Percentiles rank a stretch among this genome's conserved stretches.
phyloP scores from a whole-genome alignment of 2,797 vertebrate species.

The Rousettus madagascariensis region DNA sequence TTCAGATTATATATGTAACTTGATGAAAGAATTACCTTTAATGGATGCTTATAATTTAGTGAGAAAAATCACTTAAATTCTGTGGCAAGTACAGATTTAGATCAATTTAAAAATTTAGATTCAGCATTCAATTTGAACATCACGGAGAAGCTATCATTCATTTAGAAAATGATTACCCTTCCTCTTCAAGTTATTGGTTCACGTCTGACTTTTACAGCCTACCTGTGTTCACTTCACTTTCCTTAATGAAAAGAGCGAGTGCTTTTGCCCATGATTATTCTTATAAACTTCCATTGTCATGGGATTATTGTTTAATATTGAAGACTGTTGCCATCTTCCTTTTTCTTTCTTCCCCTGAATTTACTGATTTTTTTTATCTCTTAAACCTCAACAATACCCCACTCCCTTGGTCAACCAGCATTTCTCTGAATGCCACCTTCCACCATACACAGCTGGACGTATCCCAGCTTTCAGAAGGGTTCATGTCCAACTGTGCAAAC shows the following conservation, averaged over 20 bases:
- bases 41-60: background rate
- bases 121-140: background rate
- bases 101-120: background rate
- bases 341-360: background rate
- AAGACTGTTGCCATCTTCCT: background rate
- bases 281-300: background rate
- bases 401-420: background rate
- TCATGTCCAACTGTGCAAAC: background rate
- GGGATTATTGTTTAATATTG: background rate
- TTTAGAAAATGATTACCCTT: background rate
- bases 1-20: background rate
- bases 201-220: background rate
- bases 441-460: background rate
- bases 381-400: background rate
- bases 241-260: background rate
- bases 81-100: background rate
- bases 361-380: background rate
- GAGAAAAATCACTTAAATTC: conserved; percentile 1
- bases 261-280: background rate
- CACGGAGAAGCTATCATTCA: background rate
- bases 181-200: background rate
- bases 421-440: background rate
- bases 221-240: background rate
- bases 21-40: conserved; percentile 10
- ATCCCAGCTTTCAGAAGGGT: background rate